A percentile compares a stretch with the other conserved stretches of the same genome.
These are phyloP conservation scores for Rutilus rutilus DNA, from an alignment of 2,113 vertebrate species.

Conservation along the genomic window DNA sequence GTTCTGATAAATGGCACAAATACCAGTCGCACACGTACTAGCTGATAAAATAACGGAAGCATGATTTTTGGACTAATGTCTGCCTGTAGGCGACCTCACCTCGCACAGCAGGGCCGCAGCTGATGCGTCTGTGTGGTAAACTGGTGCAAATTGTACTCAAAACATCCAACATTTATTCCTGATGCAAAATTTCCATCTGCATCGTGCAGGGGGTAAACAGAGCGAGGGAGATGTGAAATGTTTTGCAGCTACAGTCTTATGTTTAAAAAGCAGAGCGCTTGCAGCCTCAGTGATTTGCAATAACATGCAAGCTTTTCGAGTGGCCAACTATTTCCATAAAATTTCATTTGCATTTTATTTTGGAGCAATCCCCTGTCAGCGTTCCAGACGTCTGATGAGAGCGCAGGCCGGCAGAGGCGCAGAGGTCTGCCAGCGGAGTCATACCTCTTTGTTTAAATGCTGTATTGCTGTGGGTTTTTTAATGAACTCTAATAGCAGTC, in stretches of 20 bases:
- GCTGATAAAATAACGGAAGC: conserved; percentile 18
- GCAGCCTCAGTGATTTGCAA: conserved; percentile 30
- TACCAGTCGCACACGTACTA: conserved; percentile 14
- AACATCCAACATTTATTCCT: conserved; percentile 21
- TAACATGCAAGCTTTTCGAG: conserved; percentile 46
- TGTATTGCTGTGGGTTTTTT: conserved; percentile 73
- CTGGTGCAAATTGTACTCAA: background rate
- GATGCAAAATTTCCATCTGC: conserved; percentile 15
- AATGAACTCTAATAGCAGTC: conserved; percentile 78
- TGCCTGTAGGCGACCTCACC: conserved; percentile 32
- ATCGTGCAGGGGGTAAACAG: conserved; percentile 20
- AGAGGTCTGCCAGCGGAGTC: conserved; percentile 46
- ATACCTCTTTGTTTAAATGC: conserved; percentile 76
- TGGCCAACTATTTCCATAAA: conserved; percentile 55
- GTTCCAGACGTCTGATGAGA: conserved; percentile 50
- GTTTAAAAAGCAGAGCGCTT: conserved; percentile 27
- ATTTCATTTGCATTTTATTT: conserved; percentile 56
- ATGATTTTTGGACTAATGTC: conserved; percentile 6
- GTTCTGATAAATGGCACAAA: conserved; percentile 10
- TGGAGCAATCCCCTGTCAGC: conserved; percentile 51
- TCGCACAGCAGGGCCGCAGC: background rate
- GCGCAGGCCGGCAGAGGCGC: conserved; percentile 33
- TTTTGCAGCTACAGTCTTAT: conserved; percentile 4
- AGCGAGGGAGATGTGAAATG: conserved; percentile 6
- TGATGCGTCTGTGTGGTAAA: conserved; percentile 5